Evolutionary conservation across 2,797 vertebrate species (phyloP), one percentile per base, ranked within the genome.

Genomic region (Heterohyrax brucei): DNA sequence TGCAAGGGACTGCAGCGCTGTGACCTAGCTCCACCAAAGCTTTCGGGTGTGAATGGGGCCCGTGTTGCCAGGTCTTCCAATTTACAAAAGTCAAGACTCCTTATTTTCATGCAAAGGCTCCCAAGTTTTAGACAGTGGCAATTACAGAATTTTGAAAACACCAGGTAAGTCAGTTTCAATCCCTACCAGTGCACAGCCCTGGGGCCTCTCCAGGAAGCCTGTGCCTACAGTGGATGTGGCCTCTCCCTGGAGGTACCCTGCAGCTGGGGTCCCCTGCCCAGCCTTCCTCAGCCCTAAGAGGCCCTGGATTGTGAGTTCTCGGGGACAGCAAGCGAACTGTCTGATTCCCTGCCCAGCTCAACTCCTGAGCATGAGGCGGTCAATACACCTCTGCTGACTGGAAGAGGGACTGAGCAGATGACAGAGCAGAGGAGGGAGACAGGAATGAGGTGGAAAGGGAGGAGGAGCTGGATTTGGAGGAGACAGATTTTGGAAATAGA

Each of bases 1-100:
- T 0, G 2, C 59, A 5, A 50, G 18, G 3, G 18, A 81, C 84
- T 9, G 44, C 0, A 3, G 39, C 4, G 0, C 21, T 4, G 5
- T 14, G 56, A 77, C 18, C 61, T 19, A 53, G 89, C 14, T 39
- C 8, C 3, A 6, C 28, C 46, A 62, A 12, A 75, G 78, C n/a
- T 75, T 28, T 48, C 18, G 10, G 46, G 50, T 28, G 24, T 33
- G 22, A 48, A 56, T 8, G 77, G 89, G n/a, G 22, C 73, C 16
- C 0, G 8, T 5, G 5, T 9, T 0, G 2, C n/a, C 78, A 88
- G 48, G 30, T 18, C 10, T 5, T 61, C 16, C 33, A n/a, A 18
- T 48, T 76, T 66, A 75, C 62, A 91, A 86, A 89, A 73, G 70
- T n/a, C 1, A 24, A 85, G 76, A 48, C 13, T 64, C 33, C 48